Percentiles rank a stretch among this genome's conserved stretches.
Evolutionary conservation across 2,797 vertebrate genomes (phyloP).

Genomic region (Takifugu rubripes): DNA sequence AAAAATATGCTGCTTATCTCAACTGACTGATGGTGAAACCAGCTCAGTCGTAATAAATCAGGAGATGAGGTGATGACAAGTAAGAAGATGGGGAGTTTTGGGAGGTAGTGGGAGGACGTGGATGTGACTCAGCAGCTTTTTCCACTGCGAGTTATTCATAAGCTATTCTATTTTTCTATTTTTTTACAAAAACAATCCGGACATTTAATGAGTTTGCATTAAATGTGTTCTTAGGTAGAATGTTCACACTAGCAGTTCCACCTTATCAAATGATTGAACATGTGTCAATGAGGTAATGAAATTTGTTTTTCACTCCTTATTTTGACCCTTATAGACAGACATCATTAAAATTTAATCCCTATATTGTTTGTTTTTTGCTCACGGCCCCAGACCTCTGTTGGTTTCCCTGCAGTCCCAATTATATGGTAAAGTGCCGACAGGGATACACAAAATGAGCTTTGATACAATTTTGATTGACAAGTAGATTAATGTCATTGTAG

Average conservation of each 20-base stretch:
- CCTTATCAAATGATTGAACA: conserved; percentile 1
- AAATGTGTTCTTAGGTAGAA: not conserved
- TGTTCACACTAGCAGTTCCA: not conserved
- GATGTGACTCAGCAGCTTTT: conserved; percentile 44
- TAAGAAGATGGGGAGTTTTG: conserved; percentile 5
- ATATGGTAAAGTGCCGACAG: not conserved
- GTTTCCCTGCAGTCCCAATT: too few relatives aligned
- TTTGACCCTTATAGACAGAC: not conserved
- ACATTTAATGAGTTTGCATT: conserved; percentile 3
- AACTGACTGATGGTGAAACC: conserved; percentile 13
- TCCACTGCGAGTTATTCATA: conserved; percentile 3
- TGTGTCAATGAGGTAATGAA: not conserved
- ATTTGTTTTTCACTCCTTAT: not conserved
- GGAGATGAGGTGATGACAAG: conserved; percentile 7
- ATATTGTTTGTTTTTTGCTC: not conserved
- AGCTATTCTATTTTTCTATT: conserved; percentile 5
- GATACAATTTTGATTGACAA: too few relatives aligned
- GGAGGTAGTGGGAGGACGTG: conserved; percentile 1
- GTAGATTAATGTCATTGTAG: not conserved
- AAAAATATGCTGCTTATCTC: conserved; percentile 2
- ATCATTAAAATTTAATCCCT: not conserved
- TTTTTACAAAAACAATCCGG: not conserved
- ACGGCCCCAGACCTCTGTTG: not conserved
- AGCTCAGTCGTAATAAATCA: conserved; percentile 20
- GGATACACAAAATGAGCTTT: not conserved